Conservation (phyloP, 2,888 invertebrate species). For the Heliconius hortense region DNA sequence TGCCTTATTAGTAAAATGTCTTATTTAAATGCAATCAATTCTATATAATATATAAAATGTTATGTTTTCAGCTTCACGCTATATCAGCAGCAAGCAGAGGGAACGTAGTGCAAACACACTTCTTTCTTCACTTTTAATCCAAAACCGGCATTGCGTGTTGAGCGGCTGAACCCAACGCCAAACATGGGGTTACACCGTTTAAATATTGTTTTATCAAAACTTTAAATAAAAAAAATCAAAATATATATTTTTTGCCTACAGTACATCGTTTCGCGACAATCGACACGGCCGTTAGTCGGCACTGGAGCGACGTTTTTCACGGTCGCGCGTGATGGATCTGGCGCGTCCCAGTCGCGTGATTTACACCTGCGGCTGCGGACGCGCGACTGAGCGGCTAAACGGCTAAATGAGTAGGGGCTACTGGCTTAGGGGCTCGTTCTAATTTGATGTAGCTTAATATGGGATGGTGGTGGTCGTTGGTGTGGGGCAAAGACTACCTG, state of each 20-base stretch:
- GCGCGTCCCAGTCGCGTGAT: conserved; percentile 44
- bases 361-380: conserved; percentile 45
- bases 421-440: neutral
- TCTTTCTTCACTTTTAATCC: too few species aligned
- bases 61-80: too few species aligned
- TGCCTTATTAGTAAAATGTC: too few species aligned
- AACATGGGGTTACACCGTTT: too few species aligned
- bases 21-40: too few species aligned
- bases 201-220: neutral
- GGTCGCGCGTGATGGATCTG: conserved; percentile 47
- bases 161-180: too few species aligned
- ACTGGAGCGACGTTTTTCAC: conserved; percentile 50
- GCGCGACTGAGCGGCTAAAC: conserved; percentile 30
- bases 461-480: too few species aligned
- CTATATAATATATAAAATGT: too few species aligned
- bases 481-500: too few species aligned
- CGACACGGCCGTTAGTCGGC: conserved; percentile 50
- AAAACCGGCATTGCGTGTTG: too few species aligned
- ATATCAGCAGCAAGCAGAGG: too few species aligned
- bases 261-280: conserved; percentile 42
- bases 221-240: neutral
- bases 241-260: conserved; percentile 35
- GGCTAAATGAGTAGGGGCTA: neutral
- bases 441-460: conserved; percentile 4
- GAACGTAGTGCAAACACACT: too few species aligned